phyloP scores from a whole-genome alignment of 2,888 invertebrate genomes.

The Mechanitis messenoides region DNA sequence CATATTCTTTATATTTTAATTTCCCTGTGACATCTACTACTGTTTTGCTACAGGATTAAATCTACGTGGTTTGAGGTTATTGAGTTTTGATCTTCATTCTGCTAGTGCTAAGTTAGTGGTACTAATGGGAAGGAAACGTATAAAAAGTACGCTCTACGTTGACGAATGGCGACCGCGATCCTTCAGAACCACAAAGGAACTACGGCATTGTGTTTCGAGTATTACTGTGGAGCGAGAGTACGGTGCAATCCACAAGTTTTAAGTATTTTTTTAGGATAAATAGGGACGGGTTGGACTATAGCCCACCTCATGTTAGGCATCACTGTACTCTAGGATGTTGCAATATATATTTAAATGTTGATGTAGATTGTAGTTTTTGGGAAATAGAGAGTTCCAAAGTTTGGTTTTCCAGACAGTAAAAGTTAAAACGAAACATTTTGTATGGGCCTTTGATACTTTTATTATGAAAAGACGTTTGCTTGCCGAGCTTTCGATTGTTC shows the following conservation, averaged over 20 bases:
- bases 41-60: slow-evolving; percentile 5
- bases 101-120: slow-evolving; percentile 7
- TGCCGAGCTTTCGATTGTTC: no score
- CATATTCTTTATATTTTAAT: background rate
- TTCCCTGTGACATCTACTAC: slow-evolving; percentile 1
- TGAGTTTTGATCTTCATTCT: slow-evolving; percentile 14
- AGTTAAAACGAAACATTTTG: no score
- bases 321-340: no score
- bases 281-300: no score
- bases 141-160: slow-evolving; percentile 31
- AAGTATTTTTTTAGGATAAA: background rate
- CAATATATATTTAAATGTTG: no score
- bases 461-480: no score
- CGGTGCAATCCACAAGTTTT: slow-evolving; percentile 26
- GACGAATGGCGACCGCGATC: slow-evolving; percentile 42
- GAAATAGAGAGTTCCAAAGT: no score
- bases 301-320: no score
- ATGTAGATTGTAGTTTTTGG: no score
- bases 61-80: slow-evolving; percentile 5
- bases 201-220: slow-evolving; percentile 52
- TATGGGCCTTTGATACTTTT: no score
- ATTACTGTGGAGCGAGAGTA: slow-evolving; percentile 35
- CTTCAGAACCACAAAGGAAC: slow-evolving; percentile 47
- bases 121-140: slow-evolving; percentile 28
- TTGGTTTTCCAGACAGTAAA: no score